Evolutionary conservation across 2,113 vertebrate species (phyloP).

Genomic region (Calonectris borealis): DNA sequence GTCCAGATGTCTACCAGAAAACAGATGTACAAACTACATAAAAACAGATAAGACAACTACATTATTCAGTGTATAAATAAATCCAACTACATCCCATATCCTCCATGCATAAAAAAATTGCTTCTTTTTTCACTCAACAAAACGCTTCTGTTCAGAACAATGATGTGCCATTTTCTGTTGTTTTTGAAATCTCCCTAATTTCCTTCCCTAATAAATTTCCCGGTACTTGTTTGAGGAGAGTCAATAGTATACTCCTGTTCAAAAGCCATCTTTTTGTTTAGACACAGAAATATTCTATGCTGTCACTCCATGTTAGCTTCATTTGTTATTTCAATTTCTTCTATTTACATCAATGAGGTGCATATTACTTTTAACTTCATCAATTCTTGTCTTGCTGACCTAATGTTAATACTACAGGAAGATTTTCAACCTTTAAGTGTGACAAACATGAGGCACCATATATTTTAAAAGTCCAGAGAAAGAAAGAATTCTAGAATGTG

Average conservation of each 20-base stretch:
- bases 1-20: conserved; percentile 17
- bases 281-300: not conserved
- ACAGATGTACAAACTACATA: conserved; percentile 8
- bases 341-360: not conserved
- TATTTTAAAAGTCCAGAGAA: not conserved
- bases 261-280: not conserved
- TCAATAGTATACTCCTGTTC: not conserved
- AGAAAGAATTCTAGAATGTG: not conserved
- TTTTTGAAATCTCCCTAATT: not conserved
- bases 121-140: not conserved
- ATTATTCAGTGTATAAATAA: not conserved
- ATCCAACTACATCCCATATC: not conserved
- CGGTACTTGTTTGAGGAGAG: not conserved
- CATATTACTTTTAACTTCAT: not conserved
- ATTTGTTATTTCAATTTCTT: not conserved
- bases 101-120: not conserved
- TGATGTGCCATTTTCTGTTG: not conserved
- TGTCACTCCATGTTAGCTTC: not conserved
- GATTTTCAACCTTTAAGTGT: not conserved
- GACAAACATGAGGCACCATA: not conserved
- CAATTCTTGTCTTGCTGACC: not conserved
- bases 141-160: not conserved
- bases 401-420: not conserved
- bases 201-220: not conserved
- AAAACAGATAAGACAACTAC: not conserved